Evolutionary conservation across 2,113 vertebrate genomes (phyloP), one percentile per base, ranked within the genome.

Genomic region (Peucedramus taeniatus): DNA sequence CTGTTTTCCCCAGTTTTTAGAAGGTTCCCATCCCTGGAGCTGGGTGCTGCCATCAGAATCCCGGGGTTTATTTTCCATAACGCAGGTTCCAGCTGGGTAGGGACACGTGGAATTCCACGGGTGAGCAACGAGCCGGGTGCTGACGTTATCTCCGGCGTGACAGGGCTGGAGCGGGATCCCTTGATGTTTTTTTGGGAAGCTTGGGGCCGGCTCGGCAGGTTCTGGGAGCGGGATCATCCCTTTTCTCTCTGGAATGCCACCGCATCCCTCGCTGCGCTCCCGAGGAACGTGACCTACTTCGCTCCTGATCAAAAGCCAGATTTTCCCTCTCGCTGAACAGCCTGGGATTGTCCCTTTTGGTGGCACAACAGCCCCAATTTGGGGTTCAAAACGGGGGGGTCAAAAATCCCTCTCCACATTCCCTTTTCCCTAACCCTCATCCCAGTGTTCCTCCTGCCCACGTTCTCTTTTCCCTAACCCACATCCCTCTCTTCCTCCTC

Each of bases 401-500:
- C 13, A 7, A 40, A 8, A 33, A 44, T 30, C 60, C 28, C 30
- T 18, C 7, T 4, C 35, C 40, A 5, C 39, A 9, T 53, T 40
- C 33, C 50, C 22, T 49, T 50, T 19, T 39, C 60, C 57, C 65
- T 53, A 9, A 93, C 13, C 18, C 3, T 0, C 35, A 8, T 4
- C 40, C 74, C 39, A 0, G 12, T 42, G 1, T 30, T 63, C 27
- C 13, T 22, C 61, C 2, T 15, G 2, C 4, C 61, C 39, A 11
- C 20, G 23, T 33, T 23, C 30, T 45, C n/a, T 6, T 39, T 23
- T 17, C 35, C 27, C 20, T 12, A 3, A 51, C 17, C 18, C 2
- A 0, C 12, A 30, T 30, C 13, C 28, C 9, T 0, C 8, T 22
- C 2, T 31, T n/a, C 22, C 14, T 13, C 31, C 5, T 45, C 2